Evolutionary conservation across 1,140 invertebrate genomes (phyloP).

Genomic region (Spodoptera litura): DNA sequence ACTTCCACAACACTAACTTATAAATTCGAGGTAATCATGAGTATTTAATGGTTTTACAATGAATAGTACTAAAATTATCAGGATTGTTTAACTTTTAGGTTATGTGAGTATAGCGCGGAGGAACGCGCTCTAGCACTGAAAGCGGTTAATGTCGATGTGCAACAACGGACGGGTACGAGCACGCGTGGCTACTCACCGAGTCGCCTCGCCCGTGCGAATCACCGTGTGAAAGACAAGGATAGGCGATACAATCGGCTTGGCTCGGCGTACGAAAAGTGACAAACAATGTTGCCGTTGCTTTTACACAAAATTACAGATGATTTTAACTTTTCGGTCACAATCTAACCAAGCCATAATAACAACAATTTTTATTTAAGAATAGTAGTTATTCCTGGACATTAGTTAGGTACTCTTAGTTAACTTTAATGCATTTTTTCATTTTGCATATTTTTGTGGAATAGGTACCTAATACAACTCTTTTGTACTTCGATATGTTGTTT

Average conservation of each 20-base stretch:
- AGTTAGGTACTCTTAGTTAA: too few species aligned
- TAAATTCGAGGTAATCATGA: conserved; percentile 81
- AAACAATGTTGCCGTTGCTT: conserved; percentile 51
- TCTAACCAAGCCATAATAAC: conserved; percentile 16
- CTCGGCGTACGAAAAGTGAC: conserved; percentile 52
- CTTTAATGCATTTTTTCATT: too few species aligned
- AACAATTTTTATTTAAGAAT: conserved; percentile 13
- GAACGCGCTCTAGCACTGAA: conserved; percentile 84
- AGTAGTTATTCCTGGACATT: not conserved
- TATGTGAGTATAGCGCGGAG: conserved; percentile 82
- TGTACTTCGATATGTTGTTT: not conserved
- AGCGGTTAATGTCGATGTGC: conserved; percentile 84
- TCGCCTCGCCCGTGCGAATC: conserved; percentile 61
- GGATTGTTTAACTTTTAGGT: conserved; percentile 78
- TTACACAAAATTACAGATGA: conserved; percentile 47
- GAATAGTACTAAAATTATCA: conserved; percentile 72
- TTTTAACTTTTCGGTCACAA: conserved; percentile 49
- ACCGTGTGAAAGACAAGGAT: conserved; percentile 68
- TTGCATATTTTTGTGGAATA: too few species aligned
- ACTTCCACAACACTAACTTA: conserved; percentile 81
- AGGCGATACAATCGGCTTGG: conserved; percentile 48
- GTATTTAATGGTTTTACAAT: conserved; percentile 76
- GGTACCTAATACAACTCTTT: not conserved
- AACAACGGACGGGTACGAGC: conserved; percentile 75
- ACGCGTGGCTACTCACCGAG: conserved; percentile 78